These are phyloP conservation scores for Zaprionus ghesquierei DNA, from an alignment of 1,140 invertebrate genomes.

Conservation along the genomic window DNA sequence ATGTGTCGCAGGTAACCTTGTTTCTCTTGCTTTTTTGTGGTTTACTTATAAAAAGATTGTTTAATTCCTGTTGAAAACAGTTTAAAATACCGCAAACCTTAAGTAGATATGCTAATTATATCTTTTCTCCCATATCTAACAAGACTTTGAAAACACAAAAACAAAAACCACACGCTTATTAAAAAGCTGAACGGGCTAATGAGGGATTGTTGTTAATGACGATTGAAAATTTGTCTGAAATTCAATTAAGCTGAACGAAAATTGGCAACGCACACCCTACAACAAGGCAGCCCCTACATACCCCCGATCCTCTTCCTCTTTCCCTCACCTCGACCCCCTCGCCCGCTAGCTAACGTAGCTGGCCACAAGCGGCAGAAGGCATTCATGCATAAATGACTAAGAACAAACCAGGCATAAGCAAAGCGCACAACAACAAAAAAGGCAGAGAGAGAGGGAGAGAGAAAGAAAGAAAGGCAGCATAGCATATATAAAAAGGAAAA, in stretches of 20 bases:
- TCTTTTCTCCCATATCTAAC: no score
- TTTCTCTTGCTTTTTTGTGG: no score
- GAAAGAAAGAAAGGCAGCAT: constrained; percentile 4
- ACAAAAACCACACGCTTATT: background rate
- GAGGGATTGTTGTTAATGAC: background rate
- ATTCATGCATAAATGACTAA: constrained; percentile 82
- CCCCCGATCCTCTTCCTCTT: background rate
- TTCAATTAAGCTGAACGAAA: constrained; percentile 65
- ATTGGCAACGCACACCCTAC: constrained; percentile 35
- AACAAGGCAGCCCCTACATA: no score
- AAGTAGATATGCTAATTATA: no score
- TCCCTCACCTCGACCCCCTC: background rate
- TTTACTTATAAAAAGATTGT: no score
- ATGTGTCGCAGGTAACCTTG: no score
- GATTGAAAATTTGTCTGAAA: constrained; percentile 31
- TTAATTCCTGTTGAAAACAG: no score
- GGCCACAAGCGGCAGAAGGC: constrained; percentile 44
- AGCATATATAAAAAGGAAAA: constrained; percentile 63
- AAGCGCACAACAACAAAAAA: constrained; percentile 14
- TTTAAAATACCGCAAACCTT: no score
- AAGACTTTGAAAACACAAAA: no score
- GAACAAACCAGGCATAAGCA: constrained; percentile 71
- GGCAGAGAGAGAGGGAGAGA: background rate
- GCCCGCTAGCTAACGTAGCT: background rate
- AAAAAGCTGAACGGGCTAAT: constrained; percentile 20